Percentiles rank a stretch among this genome's conserved stretches.
Evolutionary conservation across 2,888 invertebrate genomes (phyloP).

Genomic region (Oegoconia quadripuncta): DNA sequence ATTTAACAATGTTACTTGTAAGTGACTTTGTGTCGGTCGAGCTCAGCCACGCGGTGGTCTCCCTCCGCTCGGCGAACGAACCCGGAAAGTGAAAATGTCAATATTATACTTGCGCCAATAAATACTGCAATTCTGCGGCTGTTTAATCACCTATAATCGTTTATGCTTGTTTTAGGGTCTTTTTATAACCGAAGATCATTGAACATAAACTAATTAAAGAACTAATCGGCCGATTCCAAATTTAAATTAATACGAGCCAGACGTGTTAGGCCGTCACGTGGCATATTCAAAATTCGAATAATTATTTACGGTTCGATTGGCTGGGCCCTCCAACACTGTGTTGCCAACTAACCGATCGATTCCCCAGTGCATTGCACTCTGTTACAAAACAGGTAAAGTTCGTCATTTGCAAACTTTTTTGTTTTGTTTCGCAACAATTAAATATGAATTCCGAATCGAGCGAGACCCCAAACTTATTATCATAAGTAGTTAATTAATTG

Average conservation of each 20-base stretch:
- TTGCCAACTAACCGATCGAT: constrained; percentile 61
- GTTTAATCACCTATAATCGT: constrained; percentile 16
- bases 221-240: constrained; percentile 39
- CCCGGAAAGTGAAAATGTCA: constrained; percentile 66
- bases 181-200: constrained; percentile 27
- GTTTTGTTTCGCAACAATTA: constrained; percentile 58
- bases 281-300: constrained; percentile 49
- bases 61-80: constrained; percentile 43
- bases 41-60: constrained; percentile 52
- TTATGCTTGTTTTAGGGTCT: constrained; percentile 22
- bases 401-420: constrained; percentile 60
- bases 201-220: constrained; percentile 39
- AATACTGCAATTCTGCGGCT: constrained; percentile 17
- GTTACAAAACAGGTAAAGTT: constrained; percentile 67
- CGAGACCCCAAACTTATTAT: constrained; percentile 56
- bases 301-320: constrained; percentile 59
- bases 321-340: constrained; percentile 39
- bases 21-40: constrained; percentile 68
- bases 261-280: constrained; percentile 42
- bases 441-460: constrained; percentile 50
- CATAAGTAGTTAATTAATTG: constrained; percentile 69
- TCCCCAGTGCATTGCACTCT: constrained; percentile 65
- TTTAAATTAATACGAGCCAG: constrained; percentile 37
- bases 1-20: constrained; percentile 68
- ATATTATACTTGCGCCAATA: constrained; percentile 35